These are phyloP conservation scores for Morinoia aosen DNA, from an alignment of 2,888 invertebrate species.

Conservation along the genomic window DNA sequence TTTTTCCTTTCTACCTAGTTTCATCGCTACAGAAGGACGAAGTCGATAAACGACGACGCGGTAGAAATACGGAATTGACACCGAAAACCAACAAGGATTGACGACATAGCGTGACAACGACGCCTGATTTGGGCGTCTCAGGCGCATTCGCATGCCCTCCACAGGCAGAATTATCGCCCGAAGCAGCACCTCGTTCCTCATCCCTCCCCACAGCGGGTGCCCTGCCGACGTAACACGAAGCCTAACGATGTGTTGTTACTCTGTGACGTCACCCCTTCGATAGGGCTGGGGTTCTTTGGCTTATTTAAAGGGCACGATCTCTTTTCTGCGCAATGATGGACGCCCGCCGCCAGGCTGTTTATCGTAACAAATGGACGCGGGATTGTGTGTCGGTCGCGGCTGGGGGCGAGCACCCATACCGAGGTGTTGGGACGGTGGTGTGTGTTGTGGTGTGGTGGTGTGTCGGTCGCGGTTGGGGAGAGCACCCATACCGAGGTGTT, in stretches of 20 bases:
- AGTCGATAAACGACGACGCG: neutral
- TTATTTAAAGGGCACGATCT: slow-evolving; percentile 30
- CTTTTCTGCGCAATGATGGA: slow-evolving; percentile 20
- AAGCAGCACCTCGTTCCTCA: neutral
- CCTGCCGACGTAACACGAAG: slow-evolving; percentile 5
- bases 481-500: neutral
- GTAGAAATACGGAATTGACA: neutral
- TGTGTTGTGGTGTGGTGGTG: neutral
- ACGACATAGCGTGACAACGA: neutral
- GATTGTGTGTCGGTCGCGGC: slow-evolving; percentile 13
- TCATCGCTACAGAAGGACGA: neutral
- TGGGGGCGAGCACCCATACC: neutral
- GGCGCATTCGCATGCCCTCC: neutral
- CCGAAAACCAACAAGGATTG: neutral
- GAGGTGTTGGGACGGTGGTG: neutral
- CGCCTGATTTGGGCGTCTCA: neutral
- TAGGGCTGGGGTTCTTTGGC: neutral
- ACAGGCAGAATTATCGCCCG: neutral
- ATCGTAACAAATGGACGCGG: slow-evolving; percentile 18
- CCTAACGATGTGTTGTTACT: slow-evolving; percentile 22
- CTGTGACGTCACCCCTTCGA: neutral
- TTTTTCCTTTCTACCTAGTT: neutral
- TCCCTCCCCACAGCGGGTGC: neutral
- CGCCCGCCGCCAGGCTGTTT: neutral
- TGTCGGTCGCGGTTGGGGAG: neutral